phyloP scores from a whole-genome alignment of 2,888 invertebrate genomes.

The Acronicta alni region DNA sequence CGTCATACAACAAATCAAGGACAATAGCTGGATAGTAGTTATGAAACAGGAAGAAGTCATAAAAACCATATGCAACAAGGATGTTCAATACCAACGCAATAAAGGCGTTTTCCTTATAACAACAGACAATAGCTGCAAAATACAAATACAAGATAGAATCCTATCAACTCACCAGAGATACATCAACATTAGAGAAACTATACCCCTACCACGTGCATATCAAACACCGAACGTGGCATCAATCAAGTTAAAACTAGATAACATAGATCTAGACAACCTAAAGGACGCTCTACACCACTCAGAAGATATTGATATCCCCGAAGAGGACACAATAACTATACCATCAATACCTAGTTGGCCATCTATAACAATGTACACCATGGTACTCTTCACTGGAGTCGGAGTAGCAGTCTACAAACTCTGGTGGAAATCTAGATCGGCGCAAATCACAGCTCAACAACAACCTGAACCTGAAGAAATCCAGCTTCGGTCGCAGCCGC shows the following conservation, averaged over 20 bases:
- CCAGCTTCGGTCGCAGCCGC: not conserved
- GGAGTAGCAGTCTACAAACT: not conserved
- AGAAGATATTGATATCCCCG: not conserved
- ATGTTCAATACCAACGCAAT: conserved; percentile 47
- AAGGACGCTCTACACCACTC: too few relatives aligned
- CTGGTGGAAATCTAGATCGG: not conserved
- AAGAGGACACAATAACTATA: not conserved
- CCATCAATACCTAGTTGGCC: not conserved
- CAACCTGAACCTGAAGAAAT: not conserved
- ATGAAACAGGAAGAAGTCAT: conserved; percentile 52
- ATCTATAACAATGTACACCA: not conserved
- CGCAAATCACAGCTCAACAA: not conserved
- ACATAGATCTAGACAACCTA: not conserved
- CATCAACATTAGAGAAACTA: conserved; percentile 27
- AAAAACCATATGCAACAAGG: conserved; percentile 46
- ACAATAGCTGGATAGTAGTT: conserved; percentile 54
- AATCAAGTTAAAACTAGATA: conserved; percentile 11
- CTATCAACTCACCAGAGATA: conserved; percentile 41
- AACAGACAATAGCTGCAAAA: conserved; percentile 41
- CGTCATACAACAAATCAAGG: conserved; percentile 52
- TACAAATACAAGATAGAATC: conserved; percentile 34
- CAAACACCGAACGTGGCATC: conserved; percentile 28
- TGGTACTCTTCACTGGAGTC: not conserved
- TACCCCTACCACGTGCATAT: not conserved
- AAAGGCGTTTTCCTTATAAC: conserved; percentile 43